Evolutionary conservation across 2,797 vertebrate species (phyloP).

Genomic region (Pterois miles): DNA sequence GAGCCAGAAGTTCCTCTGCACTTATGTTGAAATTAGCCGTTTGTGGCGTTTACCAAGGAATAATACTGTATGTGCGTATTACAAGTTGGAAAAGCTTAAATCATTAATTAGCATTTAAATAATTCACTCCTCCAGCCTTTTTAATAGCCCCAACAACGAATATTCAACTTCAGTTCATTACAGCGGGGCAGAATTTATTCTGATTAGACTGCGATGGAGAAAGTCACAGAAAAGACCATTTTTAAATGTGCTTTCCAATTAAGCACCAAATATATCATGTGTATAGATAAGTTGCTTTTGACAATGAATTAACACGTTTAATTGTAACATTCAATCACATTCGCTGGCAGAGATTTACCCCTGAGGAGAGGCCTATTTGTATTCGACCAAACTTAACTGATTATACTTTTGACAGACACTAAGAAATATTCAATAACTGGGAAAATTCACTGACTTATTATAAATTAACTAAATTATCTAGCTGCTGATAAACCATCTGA

Average conservation of each 20-base stretch:
- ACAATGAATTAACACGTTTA: conserved; percentile 82
- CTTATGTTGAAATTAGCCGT: conserved; percentile 63
- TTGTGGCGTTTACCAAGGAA: conserved; percentile 52
- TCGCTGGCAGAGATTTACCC: conserved; percentile 66
- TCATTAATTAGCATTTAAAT: conserved; percentile 83
- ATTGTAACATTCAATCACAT: conserved; percentile 84
- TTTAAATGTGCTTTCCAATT: conserved; percentile 80
- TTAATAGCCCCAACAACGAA: conserved; percentile 77
- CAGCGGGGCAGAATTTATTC: conserved; percentile 68
- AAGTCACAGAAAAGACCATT: conserved; percentile 69
- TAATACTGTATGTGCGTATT: conserved; percentile 71
- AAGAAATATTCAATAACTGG: conserved; percentile 82
- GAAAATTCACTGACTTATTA: conserved; percentile 79
- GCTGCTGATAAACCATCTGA: conserved; percentile 73
- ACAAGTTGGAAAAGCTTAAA: conserved; percentile 76
- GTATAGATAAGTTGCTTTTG: conserved; percentile 81
- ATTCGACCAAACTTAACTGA: conserved; percentile 81
- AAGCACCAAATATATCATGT: conserved; percentile 80
- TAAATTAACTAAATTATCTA: conserved; percentile 82
- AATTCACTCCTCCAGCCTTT: conserved; percentile 75
- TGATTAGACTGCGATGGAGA: conserved; percentile 69
- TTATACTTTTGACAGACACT: conserved; percentile 78
- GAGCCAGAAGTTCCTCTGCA: conserved; percentile 58
- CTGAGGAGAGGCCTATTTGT: conserved; percentile 77
- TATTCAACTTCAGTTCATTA: conserved; percentile 78